Base-by-base conservation (phyloP, 2,113 vertebrate species). In the Octodon degus region DNA sequence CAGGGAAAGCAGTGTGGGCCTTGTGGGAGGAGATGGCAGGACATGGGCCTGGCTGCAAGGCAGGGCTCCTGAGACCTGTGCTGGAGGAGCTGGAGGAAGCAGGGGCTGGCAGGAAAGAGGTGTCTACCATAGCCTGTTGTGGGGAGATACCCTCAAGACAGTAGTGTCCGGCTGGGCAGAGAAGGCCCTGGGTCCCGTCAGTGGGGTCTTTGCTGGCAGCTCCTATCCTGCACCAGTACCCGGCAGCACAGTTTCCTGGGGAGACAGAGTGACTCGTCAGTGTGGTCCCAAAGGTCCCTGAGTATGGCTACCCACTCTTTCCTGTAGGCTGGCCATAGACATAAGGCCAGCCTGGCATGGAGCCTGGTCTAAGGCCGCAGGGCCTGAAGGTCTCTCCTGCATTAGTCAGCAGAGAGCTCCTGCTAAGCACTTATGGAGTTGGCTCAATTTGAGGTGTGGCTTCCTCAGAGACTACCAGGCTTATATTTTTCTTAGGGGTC, bases 171-270 rank as follows among this genome's bases (percentile, higher is more conserved):
- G 98, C 89, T 0, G 99, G 99, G 95, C 99, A 99, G 93, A 97
- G 97, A 22, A 95, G 94, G 32, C 99, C 99, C 2, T 98, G 98
- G 2, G 98, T 82, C 90, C 98, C 98, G 12, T 99, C 98, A 16
- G 91, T 77, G 3, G 99, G 99, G 37, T 97, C 98, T 37, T 98
- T 98, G 83, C 98, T 98, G 0, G 60, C 80, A 11, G 99, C 98
- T 40, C 98, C 99, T 5, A 96, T 58, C 90, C 86, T 99, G 87
- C 99, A 99, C 99, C 99, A 99, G 97, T 99, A 99, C 2, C 99
- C 99, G 89, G 98, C 98, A 7, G 98, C 96, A 72, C 99, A 99
- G 4, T 98, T 98, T 43, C 99, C 99, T 99, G 58, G 30, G 16
- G 95, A 84, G 24, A 90, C 43, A 19, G 7, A 0, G 5, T 0